Evolutionary conservation across 2,113 vertebrate genomes (phyloP).

Genomic region (Bothrops jararaca): DNA sequence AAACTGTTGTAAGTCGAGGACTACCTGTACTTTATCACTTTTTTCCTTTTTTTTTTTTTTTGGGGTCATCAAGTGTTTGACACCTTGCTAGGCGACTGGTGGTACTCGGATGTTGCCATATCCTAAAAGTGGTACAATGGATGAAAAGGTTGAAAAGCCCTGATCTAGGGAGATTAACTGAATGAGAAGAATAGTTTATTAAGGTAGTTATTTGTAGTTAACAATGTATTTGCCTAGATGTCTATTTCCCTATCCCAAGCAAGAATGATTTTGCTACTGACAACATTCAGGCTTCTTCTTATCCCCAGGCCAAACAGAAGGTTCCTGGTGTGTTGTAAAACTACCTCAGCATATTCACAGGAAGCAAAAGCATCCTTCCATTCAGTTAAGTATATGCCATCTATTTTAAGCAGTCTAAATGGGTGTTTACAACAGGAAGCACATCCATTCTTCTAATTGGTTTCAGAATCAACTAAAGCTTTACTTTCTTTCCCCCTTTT

Average conservation of each 20-base stretch:
- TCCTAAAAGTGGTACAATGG: too few species aligned
- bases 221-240: too few species aligned
- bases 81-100: too few species aligned
- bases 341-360: background rate
- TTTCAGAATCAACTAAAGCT: slow-evolving; percentile 17
- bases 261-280: background rate
- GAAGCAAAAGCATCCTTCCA: background rate
- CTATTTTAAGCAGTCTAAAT: slow-evolving; percentile 33
- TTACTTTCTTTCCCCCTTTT: background rate
- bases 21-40: too few species aligned
- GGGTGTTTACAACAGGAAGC: slow-evolving; percentile 24
- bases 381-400: background rate
- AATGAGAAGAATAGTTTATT: background rate
- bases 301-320: background rate
- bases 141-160: too few species aligned
- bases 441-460: slow-evolving; percentile 25
- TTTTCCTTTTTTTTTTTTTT: too few species aligned
- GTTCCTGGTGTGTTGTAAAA: background rate
- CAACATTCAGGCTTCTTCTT: background rate
- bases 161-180: background rate
- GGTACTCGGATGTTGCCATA: too few species aligned
- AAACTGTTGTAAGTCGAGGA: too few species aligned
- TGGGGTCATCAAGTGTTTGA: too few species aligned
- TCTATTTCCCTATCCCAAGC: background rate
- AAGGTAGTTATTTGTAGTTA: background rate